Base-by-base conservation (phyloP, 2,888 invertebrate genomes). In the Tachina grossa region DNA sequence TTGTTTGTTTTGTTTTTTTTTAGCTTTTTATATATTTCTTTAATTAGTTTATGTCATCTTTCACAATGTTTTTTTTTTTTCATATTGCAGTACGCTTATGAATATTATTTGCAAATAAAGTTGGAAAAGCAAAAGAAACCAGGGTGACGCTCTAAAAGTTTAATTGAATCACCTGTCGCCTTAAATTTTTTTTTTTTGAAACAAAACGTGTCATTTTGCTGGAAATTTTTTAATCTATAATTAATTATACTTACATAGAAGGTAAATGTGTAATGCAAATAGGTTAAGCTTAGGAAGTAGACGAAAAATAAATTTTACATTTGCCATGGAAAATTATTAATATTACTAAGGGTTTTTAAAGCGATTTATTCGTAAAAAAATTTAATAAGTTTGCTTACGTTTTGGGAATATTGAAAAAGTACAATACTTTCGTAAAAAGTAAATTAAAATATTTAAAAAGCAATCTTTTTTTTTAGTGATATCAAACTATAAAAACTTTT, bases 111-210 rank as follows among this genome's bases (percentile, higher is more conserved):
- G 61, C 45, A 79, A 79, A 55, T 65, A 72, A 72, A 31, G 31
- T 4, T 31, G 31, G 31, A 31, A 31, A 31, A 51, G 65, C 49
- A 41, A n/a, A 49, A 49, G 9, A 22, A 57, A 65, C 9, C 55
- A 13, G 41, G 41, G 31, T 71, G 45, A 65, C 57, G 65, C 41
- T 61, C 51, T 59, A n/a, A 77, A 51, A 43, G 53, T 41, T 65
- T 47, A 74, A 59, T 57, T 59, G 59, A 74, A 66, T 74, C 74
- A 75, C 22, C 49, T 74, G 74, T 74, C 66, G 68, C 51, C 68
- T 66, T 9, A 65, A 72, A 31, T 4, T 31, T 3, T 31, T 31
- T 31, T 31, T 16, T 10, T 45, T 55, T 10, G 9, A 16, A 11
- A 47, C 59, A 66, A 49, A 49, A 55, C 31, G 31, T 74, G 66